phyloP scores from a whole-genome alignment of 2,888 invertebrate species.

The Rotaria sp. region DNA sequence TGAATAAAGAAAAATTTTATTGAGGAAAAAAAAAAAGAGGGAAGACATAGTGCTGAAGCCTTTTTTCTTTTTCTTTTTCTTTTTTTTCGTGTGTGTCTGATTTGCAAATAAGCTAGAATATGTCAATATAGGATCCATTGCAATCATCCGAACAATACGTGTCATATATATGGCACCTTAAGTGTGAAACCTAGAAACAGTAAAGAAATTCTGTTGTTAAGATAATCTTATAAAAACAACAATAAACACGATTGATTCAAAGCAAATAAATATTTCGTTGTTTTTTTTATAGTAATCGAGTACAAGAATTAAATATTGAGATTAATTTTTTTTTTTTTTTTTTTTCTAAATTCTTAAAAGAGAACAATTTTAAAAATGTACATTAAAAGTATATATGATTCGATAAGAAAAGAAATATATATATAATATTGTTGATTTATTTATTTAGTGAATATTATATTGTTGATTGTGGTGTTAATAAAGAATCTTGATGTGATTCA shows the following conservation, averaged over 20 bases:
- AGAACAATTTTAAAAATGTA: no score
- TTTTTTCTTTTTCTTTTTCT: background rate
- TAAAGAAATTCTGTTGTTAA: background rate
- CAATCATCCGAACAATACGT: background rate
- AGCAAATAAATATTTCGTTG: background rate
- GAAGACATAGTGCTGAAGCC: no score
- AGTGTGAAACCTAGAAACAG: background rate
- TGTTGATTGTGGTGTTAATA: no score
- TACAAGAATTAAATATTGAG: background rate
- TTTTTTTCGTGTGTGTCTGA: background rate
- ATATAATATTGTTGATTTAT: no score
- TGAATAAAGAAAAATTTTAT: background rate
- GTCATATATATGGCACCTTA: background rate
- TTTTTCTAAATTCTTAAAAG: no score
- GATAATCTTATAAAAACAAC: background rate
- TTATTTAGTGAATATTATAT: no score
- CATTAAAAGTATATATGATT: no score
- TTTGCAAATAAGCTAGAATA: background rate
- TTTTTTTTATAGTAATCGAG: background rate
- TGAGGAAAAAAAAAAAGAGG: no score
- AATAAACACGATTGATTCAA: background rate
- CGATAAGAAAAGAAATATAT: no score
- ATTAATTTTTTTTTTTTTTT: no score
- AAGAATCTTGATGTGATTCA: background rate
- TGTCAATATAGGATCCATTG: background rate